phyloP scores from a whole-genome alignment of 2,113 vertebrate genomes.

The Bettongia penicillata region DNA sequence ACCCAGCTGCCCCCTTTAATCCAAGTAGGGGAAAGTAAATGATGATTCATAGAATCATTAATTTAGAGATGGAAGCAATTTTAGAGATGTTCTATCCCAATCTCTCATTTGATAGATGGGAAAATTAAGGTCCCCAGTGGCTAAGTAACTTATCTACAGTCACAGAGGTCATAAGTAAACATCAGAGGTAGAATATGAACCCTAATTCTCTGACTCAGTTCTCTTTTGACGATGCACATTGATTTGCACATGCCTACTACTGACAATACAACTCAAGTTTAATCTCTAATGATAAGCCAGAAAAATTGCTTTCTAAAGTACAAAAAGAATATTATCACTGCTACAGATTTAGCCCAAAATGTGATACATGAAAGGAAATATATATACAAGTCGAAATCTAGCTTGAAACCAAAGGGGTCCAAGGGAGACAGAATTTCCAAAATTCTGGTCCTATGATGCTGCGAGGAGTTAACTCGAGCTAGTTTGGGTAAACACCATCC shows the following conservation, averaged over 20 bases:
- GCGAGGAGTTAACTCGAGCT: not conserved
- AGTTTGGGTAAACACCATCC: not conserved
- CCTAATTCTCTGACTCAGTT: not conserved
- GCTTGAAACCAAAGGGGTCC: not conserved
- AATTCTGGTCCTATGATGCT: not conserved
- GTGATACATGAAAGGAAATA: not conserved
- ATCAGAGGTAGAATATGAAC: not conserved
- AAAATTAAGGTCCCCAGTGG: no score
- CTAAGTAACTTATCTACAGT: not conserved
- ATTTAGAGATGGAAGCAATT: no score
- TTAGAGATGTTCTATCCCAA: no score
- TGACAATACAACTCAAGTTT: not conserved
- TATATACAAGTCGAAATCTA: not conserved
- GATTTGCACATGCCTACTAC: not conserved
- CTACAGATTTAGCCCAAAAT: not conserved
- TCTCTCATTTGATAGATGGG: no score
- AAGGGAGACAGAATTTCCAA: not conserved
- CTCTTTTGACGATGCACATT: not conserved
- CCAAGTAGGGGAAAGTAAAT: no score
- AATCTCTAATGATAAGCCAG: not conserved
- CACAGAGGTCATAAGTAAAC: not conserved
- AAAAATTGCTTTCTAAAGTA: not conserved
- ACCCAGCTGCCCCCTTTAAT: no score
- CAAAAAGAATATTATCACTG: not conserved
- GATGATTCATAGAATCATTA: no score